Conservation (phyloP, 2,888 invertebrate genomes). For the Hanleya hanleyi region DNA sequence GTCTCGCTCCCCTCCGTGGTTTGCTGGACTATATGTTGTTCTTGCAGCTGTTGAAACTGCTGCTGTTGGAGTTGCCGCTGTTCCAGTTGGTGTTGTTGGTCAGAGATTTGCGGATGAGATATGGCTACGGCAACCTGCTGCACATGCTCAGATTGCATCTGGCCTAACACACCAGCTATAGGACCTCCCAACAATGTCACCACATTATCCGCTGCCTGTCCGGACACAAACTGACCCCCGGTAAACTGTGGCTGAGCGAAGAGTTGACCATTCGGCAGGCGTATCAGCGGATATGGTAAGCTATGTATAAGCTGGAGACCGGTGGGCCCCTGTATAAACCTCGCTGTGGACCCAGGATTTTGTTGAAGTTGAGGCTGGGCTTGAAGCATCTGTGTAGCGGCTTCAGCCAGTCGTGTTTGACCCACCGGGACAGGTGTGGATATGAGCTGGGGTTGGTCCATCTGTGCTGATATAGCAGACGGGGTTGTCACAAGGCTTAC, state of each 20-base stretch:
- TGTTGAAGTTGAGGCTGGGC: not conserved
- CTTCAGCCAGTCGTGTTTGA: too few relatives aligned
- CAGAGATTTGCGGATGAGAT: not conserved
- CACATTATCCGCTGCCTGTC: not conserved
- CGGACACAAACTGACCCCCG: conserved; percentile 1
- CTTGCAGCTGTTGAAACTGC: not conserved
- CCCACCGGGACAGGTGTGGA: too few relatives aligned
- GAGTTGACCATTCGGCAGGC: conserved; percentile 9
- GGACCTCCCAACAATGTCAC: not conserved
- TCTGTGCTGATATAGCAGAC: too few relatives aligned
- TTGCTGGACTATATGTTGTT: not conserved
- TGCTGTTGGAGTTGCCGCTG: not conserved
- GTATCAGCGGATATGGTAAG: conserved; percentile 3
- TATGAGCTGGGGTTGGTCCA: too few relatives aligned
- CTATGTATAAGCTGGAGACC: conserved; percentile 13
- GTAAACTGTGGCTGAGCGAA: conserved; percentile 9
- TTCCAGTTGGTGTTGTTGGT: not conserved
- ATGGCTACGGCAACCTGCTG: not conserved
- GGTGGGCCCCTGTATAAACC: not conserved
- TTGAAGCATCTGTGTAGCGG: not conserved
- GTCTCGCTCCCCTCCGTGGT: too few relatives aligned
- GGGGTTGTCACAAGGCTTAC: too few relatives aligned
- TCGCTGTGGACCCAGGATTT: not conserved
- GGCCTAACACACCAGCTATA: not conserved
- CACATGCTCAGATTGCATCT: not conserved